These are phyloP conservation scores for Leptarthrus brevirostris DNA, from an alignment of 2,888 invertebrate genomes.

Conservation along the genomic window DNA sequence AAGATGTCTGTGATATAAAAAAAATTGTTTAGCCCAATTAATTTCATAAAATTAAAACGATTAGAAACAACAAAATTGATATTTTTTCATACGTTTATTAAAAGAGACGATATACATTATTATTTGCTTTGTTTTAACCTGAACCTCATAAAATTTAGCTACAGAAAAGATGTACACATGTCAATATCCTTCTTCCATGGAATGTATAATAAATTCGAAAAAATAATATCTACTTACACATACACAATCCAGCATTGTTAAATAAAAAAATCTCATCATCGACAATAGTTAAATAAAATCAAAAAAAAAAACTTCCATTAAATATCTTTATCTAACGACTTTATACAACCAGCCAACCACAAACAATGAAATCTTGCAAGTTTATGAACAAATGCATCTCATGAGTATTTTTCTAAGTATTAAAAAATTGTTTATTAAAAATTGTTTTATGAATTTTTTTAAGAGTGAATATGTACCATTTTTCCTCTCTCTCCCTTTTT, in stretches of 20 bases:
- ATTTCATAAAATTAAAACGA: too few species aligned
- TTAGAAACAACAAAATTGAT: neutral
- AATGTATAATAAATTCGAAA: conserved; percentile 13
- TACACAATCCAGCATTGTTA: neutral
- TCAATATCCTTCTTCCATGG: conserved; percentile 2
- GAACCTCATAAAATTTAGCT: conserved; percentile 39
- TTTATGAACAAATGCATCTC: conserved; percentile 32
- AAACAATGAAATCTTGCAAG: conserved; percentile 1
- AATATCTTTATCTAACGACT: neutral
- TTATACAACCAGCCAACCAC: conserved; percentile 27
- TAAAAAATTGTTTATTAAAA: conserved; percentile 18
- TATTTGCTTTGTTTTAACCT: conserved; percentile 48
- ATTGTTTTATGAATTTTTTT: conserved; percentile 12
- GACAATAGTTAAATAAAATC: conserved; percentile 8
- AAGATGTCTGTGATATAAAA: too few species aligned
- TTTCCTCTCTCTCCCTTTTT: too few species aligned
- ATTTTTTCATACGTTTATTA: conserved; percentile 51
- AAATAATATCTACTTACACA: conserved; percentile 20
- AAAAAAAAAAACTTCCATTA: conserved; percentile 3
- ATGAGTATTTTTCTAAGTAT: conserved; percentile 3
- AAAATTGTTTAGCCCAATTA: too few species aligned
- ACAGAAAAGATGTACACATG: conserved; percentile 34
- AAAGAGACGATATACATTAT: conserved; percentile 53
- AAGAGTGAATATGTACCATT: conserved; percentile 19
- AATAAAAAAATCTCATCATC: too few species aligned